Base-by-base conservation (phyloP, 23 tunicate genomes). In the Aplidium turbinatum region DNA sequence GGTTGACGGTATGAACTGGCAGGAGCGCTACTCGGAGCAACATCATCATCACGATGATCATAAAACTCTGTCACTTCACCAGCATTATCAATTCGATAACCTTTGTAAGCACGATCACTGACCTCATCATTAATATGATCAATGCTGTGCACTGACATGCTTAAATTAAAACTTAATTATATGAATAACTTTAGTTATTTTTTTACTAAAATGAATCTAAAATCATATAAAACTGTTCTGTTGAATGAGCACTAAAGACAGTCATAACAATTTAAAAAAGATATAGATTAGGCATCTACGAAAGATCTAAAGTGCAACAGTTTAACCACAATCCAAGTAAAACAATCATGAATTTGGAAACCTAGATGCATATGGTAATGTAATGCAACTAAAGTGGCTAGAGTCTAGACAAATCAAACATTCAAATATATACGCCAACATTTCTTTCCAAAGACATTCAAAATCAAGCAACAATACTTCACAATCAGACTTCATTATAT, bases 61-160 rank as follows among this genome's bases (percentile, higher is more conserved):
- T 91, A 91, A 66, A 84, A 80, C 58, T 91, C 97, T n/a, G 89
- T 74, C 3, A 91, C 97, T 78, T 84, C 86, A 33, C 97, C 97
- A 11, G 57, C 35, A 0, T 46, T 26, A 38, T 84, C 97, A 68
- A 91, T 91, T 30, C 79, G 73, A 54, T 91, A 91, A 16, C 97
- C 97, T 47, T 82, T 73, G 66, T 91, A 91, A 2, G 72, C 76
- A 47, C 51, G 78, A 68, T 77, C 78, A 70, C 38, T 46, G 3
- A 58, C 63, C 29, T 36, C 38, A 35, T 33, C 79, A 48, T 74
- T 58, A 57, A 47, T 70, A 72, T 82, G 89, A 68, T 87, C 95
- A 53, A 90, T 25, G 28, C 97, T 90, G 55, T 90, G 81, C 18
- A 90, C 77, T 19, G 97, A 90, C 97, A 90, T 90, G 47, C 18